phyloP scores from a whole-genome alignment of 1,140 invertebrate species.

The Bombus superbus region DNA sequence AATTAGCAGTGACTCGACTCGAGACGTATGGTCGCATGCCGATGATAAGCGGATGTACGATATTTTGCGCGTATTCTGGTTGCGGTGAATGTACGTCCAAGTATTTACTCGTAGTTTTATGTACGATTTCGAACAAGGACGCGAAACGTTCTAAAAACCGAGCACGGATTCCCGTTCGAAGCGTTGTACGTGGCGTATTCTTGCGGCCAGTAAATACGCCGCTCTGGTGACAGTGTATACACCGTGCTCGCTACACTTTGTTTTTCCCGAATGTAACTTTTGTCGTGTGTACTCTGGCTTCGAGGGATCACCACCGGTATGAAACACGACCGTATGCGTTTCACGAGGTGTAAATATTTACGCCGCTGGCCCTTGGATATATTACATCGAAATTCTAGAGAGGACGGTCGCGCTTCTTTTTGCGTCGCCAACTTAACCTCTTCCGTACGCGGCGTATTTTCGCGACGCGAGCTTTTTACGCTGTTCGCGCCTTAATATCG shows the following conservation, averaged over 20 bases:
- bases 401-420: conserved; percentile 20
- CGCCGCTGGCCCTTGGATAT: conserved; percentile 36
- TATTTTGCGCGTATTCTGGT: not conserved
- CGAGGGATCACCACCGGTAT: conserved; percentile 22
- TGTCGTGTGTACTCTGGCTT: conserved; percentile 31
- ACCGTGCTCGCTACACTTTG: conserved; percentile 15
- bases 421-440: not conserved
- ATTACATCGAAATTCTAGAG: conserved; percentile 31
- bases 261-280: conserved; percentile 49
- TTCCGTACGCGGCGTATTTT: not conserved
- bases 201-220: conserved; percentile 34
- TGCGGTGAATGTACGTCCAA: not conserved
- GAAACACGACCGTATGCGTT: conserved; percentile 5
- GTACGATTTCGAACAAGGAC: too few relatives aligned
- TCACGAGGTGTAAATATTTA: conserved; percentile 48
- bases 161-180: conserved; percentile 1
- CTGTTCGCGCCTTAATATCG: not conserved
- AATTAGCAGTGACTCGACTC: conserved; percentile 9
- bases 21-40: not conserved
- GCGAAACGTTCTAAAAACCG: not conserved
- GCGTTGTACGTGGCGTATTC: not conserved
- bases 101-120: not conserved
- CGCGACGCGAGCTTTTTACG: not conserved
- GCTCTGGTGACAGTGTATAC: not conserved
- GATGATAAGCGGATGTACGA: not conserved